Evolutionary conservation across 2,888 invertebrate species (phyloP).

Genomic region (Troides aeacus): DNA sequence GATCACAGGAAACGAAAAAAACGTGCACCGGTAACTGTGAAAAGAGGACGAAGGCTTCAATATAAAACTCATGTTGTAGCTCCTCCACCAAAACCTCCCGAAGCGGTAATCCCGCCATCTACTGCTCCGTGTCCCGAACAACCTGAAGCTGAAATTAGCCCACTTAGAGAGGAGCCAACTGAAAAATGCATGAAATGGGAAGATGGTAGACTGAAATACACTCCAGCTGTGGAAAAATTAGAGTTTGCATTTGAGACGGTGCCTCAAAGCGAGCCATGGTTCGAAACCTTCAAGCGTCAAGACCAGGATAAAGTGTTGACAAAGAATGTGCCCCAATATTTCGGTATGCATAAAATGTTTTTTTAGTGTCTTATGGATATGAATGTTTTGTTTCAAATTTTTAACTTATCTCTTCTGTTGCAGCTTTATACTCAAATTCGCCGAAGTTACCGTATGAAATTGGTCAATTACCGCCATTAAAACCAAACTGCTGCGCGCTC

Average conservation of each 20-base stretch:
- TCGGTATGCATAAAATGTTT: constrained; percentile 62
- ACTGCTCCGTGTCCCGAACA: constrained; percentile 30
- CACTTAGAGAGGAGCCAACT: constrained; percentile 55
- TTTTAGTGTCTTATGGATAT: constrained; percentile 7
- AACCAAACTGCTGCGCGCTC: constrained; percentile 77
- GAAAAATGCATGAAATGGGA: constrained; percentile 74
- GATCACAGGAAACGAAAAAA: constrained; percentile 56
- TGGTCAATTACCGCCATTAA: constrained; percentile 81
- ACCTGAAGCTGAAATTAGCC: constrained; percentile 44
- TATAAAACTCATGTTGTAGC: constrained; percentile 33
- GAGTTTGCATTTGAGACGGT: constrained; percentile 88
- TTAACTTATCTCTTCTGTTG: constrained; percentile 42
- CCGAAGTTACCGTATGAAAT: constrained; percentile 89
- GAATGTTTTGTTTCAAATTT: background rate
- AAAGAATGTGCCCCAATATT: constrained; percentile 80
- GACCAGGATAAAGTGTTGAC: constrained; percentile 85
- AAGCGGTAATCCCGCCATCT: constrained; percentile 32
- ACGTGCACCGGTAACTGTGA: constrained; percentile 44
- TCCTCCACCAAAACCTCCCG: constrained; percentile 38
- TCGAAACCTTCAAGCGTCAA: constrained; percentile 87
- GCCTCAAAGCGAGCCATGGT: constrained; percentile 88
- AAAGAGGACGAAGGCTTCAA: constrained; percentile 44
- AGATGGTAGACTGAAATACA: constrained; percentile 67
- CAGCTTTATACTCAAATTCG: constrained; percentile 80
- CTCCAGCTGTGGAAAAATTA: constrained; percentile 80